Evolutionary conservation across 2,888 invertebrate species (phyloP), one percentile per base, ranked within the genome.

Genomic region (Leptinotarsa peninsularis): DNA sequence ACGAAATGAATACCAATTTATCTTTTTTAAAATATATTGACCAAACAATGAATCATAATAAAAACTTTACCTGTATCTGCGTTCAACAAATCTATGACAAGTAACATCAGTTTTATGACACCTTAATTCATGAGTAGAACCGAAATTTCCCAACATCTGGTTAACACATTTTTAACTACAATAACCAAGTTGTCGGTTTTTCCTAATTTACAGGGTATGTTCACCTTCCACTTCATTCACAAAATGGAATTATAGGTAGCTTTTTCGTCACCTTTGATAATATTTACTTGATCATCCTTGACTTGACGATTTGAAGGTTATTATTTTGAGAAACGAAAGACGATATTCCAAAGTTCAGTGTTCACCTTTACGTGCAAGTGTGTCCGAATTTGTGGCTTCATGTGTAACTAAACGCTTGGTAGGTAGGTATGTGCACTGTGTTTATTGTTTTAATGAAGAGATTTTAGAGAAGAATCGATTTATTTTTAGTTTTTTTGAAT

Each of bases 71-170:
- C 63, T 63, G 63, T 17, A 56, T n/a, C 43, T 56, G 33, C 43
- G 14, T 54, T 17, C 33, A 56, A 68, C 58, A 58, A 49, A 21
- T 69, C 49, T 49, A 70, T 58, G 54, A 33, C 43, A 33, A 69
- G n/a, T 70, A 17, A 21, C 49, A 49, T 56, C 43, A 18, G 17
- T 60, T 70, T 70, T 56, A 66, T 49, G 23, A 63, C 49, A 18
- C 49, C 43, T 50, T 49, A 69, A 69, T 69, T 70, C 69, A 66
- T 43, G 49, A 72, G 66, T 58, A 66, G 70, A 23, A 67, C 58
- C 67, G 49, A 75, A 75, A 68, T 75, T 75, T 68, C 63, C 75
- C 71, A 75, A 75, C 75, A 75, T 75, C 75, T 75, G 75, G 75
- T 67, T 60, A 50, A 33, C 75, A 75, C 49, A 71, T 66, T 72